These are phyloP conservation scores for Bhutanitis thaidina DNA, from an alignment of 2,888 invertebrate genomes.

Conservation along the genomic window DNA sequence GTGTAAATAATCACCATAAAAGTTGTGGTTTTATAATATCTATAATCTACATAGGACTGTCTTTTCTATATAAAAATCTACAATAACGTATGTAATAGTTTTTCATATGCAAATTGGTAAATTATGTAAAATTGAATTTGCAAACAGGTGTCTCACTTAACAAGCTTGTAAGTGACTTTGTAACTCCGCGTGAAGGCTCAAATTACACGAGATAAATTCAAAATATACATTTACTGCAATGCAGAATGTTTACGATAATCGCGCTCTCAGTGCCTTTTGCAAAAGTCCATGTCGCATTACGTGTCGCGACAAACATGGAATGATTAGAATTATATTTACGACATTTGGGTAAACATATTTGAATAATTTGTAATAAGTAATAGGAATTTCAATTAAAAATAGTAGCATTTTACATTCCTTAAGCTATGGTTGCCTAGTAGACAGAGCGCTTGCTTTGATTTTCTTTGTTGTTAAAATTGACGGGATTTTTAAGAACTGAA, in stretches of 20 bases:
- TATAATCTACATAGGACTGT: too few relatives aligned
- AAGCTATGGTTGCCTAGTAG: too few relatives aligned
- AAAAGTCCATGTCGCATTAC: slow-evolving; percentile 27
- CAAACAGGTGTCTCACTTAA: slow-evolving; percentile 16
- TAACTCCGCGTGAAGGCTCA: slow-evolving; percentile 16
- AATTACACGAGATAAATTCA: slow-evolving; percentile 20
- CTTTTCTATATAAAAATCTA: too few relatives aligned
- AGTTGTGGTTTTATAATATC: too few relatives aligned
- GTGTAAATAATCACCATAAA: too few relatives aligned
- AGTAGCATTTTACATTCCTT: too few relatives aligned
- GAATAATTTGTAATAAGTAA: not conserved
- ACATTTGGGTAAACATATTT: not conserved
- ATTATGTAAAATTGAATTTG: not conserved
- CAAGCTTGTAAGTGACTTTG: slow-evolving; percentile 15
- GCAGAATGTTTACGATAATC: slow-evolving; percentile 41
- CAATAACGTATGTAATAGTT: too few relatives aligned
- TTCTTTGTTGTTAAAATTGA: too few relatives aligned
- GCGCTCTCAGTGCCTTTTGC: slow-evolving; percentile 31
- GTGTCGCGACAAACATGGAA: slow-evolving; percentile 17
- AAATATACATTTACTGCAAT: slow-evolving; percentile 29
- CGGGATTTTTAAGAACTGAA: too few relatives aligned
- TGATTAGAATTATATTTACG: slow-evolving; percentile 1
- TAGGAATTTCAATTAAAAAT: too few relatives aligned
- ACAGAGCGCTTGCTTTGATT: too few relatives aligned
- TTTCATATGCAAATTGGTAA: not conserved